Conservation (phyloP, 2,888 invertebrate species). For the Exocentrus adspersus region DNA sequence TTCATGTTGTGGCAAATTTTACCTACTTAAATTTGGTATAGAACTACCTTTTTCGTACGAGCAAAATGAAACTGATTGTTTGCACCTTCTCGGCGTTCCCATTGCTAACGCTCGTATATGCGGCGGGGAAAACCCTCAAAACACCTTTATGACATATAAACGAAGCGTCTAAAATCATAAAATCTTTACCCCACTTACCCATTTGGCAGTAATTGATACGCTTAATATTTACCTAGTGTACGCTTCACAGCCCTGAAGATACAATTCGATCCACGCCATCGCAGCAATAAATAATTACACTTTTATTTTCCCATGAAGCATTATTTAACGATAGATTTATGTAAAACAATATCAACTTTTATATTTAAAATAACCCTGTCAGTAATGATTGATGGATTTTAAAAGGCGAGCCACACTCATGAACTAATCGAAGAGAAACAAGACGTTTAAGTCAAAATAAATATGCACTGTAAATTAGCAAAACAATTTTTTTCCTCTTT, state of each 20-base stretch:
- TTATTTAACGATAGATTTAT: conserved; percentile 9
- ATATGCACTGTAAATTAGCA: conserved; percentile 9
- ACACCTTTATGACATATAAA: no score
- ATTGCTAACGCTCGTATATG: no score
- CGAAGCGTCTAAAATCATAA: no score
- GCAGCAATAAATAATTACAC: neutral
- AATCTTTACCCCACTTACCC: no score
- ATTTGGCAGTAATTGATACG: no score
- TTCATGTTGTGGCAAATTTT: no score
- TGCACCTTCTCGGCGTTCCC: no score
- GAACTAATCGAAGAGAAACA: conserved; percentile 10
- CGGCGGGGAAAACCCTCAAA: no score
- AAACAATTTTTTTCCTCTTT: conserved; percentile 9
- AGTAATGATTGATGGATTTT: conserved; percentile 13
- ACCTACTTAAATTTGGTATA: no score
- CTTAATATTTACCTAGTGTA: no score
- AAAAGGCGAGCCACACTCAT: conserved; percentile 4
- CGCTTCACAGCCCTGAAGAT: neutral
- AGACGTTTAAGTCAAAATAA: conserved; percentile 19
- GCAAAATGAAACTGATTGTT: no score
- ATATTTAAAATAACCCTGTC: conserved; percentile 11
- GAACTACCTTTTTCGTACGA: no score
- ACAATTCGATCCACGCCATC: neutral
- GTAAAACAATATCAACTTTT: conserved; percentile 14
- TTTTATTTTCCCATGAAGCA: neutral